These are phyloP conservation scores for Coptotermes formosanus DNA, from an alignment of 1,140 invertebrate species.

Conservation along the genomic window DNA sequence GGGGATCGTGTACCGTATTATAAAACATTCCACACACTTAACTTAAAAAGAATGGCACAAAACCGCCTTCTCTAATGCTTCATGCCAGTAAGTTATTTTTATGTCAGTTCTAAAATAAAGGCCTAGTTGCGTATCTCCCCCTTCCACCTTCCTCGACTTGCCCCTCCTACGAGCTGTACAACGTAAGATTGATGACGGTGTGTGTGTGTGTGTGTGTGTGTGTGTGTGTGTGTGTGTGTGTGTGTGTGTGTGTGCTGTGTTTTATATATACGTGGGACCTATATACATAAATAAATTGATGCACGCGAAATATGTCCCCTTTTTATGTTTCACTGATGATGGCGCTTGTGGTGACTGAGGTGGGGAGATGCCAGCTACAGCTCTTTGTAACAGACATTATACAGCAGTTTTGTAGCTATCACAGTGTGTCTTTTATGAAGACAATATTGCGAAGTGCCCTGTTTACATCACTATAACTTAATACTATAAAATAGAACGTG, in stretches of 20 bases:
- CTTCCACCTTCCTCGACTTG: background rate
- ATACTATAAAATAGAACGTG: no score
- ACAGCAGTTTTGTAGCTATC: no score
- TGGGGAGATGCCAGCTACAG: no score
- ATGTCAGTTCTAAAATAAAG: constrained; percentile 11
- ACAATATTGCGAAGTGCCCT: no score
- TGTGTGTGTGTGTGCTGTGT: background rate
- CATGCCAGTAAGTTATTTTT: background rate
- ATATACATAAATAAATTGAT: constrained; percentile 14
- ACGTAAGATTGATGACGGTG: constrained; percentile 7
- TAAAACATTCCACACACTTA: background rate
- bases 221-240: background rate
- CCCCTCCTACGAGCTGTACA: background rate
- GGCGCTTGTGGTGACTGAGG: background rate
- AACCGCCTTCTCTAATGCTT: background rate
- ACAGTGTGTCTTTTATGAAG: no score
- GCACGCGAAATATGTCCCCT: background rate
- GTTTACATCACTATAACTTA: no score
- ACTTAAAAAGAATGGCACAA: background rate
- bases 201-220: constrained; percentile 6
- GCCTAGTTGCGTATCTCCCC: background rate
- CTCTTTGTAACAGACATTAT: no score
- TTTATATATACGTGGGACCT: background rate
- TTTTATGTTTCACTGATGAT: background rate
- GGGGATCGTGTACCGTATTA: no score